Evolutionary conservation across 2,113 vertebrate species (phyloP).

Genomic region (Gymnocephalus cernua): DNA sequence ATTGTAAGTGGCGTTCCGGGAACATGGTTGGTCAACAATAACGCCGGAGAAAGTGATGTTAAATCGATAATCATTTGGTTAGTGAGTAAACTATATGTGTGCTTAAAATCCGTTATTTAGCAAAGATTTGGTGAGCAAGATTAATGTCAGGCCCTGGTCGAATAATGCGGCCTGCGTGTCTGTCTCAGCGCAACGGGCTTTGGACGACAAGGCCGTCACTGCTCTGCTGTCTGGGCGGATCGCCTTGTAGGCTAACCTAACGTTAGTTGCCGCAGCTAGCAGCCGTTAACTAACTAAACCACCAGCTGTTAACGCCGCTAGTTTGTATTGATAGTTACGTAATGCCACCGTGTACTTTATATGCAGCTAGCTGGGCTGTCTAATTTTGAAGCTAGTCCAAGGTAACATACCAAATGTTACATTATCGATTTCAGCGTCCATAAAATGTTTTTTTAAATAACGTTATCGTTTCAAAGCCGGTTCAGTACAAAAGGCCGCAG

Average conservation of each 20-base stretch:
- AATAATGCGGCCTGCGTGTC: slow-evolving; percentile 68
- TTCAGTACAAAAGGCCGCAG: slow-evolving; percentile 52
- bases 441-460: slow-evolving; percentile 32
- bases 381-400: background rate
- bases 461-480: slow-evolving; percentile 38
- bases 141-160: slow-evolving; percentile 62
- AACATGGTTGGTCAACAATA: slow-evolving; percentile 33
- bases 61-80: background rate
- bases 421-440: slow-evolving; percentile 26
- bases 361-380: slow-evolving; percentile 1
- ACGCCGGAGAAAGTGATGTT: background rate
- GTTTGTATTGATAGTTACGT: slow-evolving; percentile 28
- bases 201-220: slow-evolving; percentile 72
- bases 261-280: slow-evolving; percentile 59
- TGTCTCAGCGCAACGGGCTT: slow-evolving; percentile 62
- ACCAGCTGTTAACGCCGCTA: slow-evolving; percentile 58
- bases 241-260: slow-evolving; percentile 66
- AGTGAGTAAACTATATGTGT: background rate
- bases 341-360: slow-evolving; percentile 9
- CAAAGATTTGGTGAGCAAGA: slow-evolving; percentile 18
- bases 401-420: background rate
- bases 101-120: background rate
- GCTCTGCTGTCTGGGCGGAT: slow-evolving; percentile 75
- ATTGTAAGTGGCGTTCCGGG: slow-evolving; percentile 44
- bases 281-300: slow-evolving; percentile 54